These are phyloP conservation scores for Pomacea maculata DNA, from an alignment of 1,140 invertebrate species.

Conservation along the genomic window DNA sequence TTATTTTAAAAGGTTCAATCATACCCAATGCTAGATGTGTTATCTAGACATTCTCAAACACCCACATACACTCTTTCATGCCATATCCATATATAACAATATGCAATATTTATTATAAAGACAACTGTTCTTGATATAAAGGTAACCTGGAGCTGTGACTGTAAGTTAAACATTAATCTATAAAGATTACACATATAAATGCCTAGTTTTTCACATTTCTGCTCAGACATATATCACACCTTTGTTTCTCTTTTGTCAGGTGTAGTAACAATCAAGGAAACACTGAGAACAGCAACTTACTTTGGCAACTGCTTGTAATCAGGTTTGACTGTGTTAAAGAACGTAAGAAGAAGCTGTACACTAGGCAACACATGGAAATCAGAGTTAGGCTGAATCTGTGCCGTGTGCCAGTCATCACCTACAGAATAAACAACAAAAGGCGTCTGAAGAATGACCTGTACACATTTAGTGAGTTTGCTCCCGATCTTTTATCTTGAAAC, in stretches of 20 bases:
- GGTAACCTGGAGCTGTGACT: no score
- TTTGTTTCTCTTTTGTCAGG: neutral
- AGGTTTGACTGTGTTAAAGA: conserved; percentile 81
- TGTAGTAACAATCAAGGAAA: neutral
- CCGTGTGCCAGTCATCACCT: conserved; percentile 81
- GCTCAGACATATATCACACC: neutral
- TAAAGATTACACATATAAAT: neutral
- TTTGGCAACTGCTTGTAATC: conserved; percentile 77
- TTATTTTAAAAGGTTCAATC: no score
- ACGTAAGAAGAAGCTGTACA: conserved; percentile 74
- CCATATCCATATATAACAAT: no score
- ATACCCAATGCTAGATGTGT: no score
- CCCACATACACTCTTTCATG: no score
- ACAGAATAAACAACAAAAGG: neutral
- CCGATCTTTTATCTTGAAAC: no score
- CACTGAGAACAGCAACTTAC: conserved; percentile 42
- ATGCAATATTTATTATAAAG: no score
- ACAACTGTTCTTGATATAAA: no score
- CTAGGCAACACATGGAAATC: conserved; percentile 81
- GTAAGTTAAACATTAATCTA: no score
- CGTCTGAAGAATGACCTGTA: no score
- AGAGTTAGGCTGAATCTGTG: conserved; percentile 76
- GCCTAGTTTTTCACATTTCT: neutral
- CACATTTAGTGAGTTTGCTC: no score
- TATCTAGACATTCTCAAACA: no score